Base-by-base conservation (phyloP, 2,113 vertebrate genomes). In the Gadus chalcogrammus region DNA sequence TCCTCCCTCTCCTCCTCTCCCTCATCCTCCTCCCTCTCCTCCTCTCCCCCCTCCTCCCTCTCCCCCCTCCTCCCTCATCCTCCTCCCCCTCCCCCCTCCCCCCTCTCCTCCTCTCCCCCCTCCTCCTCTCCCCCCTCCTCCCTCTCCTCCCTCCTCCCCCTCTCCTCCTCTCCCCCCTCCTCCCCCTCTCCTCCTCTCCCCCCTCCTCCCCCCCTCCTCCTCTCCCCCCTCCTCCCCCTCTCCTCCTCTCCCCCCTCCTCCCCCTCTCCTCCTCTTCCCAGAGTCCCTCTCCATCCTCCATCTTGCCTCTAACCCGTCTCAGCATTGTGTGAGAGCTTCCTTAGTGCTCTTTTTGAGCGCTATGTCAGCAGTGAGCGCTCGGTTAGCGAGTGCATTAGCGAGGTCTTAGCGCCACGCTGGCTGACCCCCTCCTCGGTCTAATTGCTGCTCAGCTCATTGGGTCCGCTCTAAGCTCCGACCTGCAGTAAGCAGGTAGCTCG, bases 61-160 rank as follows among this genome's bases (percentile, higher is more conserved):
- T 56, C 55, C 55, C 8, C 12, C 58, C 58, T 9, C 16, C n/a
- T n/a, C n/a, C n/a, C n/a, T n/a, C n/a, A n/a, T n/a, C n/a, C n/a
- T n/a, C n/a, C n/a, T n/a, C n/a, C n/a, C n/a, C 28, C n/a, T 5
- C 68, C 20, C 11, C 69, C 66, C 66, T 28, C 70, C 60, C 56
- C 28, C 18, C 12, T 2, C 56, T 18, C 59, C 38, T 58, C 65
- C 61, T 56, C 22, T 17, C 28, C 1, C 35, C 70, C 63, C 71
- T 73, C 79, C 20, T 1, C 1, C 20, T 20, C 20, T 20, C 20
- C 20, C n/a, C n/a, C 58, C 58, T n/a, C 18, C 58, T 4, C 18
- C 15, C 58, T 59, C 58, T 17, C 55, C 38, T 42, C 38, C 38
- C n/a, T n/a, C n/a, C n/a, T 42, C 38, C 9, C 5, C 38, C 38